Evolutionary conservation across 2,797 vertebrate genomes (phyloP).

Genomic region (Tarsius wallacei): DNA sequence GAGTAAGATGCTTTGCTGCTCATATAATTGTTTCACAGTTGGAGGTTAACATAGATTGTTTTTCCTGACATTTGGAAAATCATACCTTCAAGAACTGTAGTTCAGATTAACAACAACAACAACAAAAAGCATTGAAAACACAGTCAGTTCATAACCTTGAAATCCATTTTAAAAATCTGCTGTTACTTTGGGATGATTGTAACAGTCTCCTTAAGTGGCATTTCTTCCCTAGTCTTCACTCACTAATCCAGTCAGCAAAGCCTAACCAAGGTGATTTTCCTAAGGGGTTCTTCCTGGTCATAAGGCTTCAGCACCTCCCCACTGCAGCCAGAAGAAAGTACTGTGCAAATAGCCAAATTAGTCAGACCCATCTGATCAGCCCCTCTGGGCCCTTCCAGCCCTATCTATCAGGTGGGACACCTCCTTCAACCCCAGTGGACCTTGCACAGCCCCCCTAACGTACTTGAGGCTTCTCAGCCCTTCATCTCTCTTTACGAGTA

Average conservation of each 20-base stretch:
- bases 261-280: not conserved
- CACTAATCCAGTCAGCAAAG: not conserved
- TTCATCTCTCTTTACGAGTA: not conserved
- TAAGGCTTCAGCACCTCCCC: not conserved
- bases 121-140: not conserved
- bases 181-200: not conserved
- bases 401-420: not conserved
- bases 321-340: not conserved
- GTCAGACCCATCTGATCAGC: not conserved
- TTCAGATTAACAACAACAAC: not conserved
- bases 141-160: conserved; percentile 9
- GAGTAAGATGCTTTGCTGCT: conserved; percentile 1
- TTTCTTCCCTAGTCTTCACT: not conserved
- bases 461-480: not conserved
- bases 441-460: not conserved
- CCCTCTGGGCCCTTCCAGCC: not conserved
- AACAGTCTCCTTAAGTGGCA: not conserved
- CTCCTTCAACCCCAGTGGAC: not conserved
- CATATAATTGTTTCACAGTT: conserved; percentile 30
- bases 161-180: not conserved
- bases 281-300: not conserved
- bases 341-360: not conserved
- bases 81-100: conserved; percentile 22
- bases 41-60: not conserved
- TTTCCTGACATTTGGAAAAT: conserved; percentile 73